Conservation (phyloP, 2,888 invertebrate genomes). For the Periphyllus acericola region DNA sequence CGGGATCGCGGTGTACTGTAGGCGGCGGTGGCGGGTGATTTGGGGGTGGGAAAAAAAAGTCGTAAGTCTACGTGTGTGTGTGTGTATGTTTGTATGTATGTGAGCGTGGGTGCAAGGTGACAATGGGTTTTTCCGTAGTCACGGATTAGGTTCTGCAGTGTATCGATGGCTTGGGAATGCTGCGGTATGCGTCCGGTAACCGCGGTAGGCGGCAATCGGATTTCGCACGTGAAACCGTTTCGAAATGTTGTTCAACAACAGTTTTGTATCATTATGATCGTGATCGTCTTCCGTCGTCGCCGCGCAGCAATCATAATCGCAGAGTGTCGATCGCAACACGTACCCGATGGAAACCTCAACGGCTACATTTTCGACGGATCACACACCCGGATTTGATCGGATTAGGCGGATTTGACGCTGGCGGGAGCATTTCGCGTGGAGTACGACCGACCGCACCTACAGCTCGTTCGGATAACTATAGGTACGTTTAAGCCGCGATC, state of each 20-base stretch:
- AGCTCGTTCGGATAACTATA: too few relatives aligned
- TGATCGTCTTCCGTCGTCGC: too few relatives aligned
- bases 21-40: background rate
- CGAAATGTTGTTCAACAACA: too few relatives aligned
- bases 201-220: background rate
- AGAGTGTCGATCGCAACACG: too few relatives aligned
- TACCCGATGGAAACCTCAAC: too few relatives aligned
- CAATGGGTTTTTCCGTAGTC: constrained; percentile 54
- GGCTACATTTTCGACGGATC: too few relatives aligned
- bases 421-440: background rate
- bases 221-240: background rate
- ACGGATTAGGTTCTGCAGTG: constrained; percentile 49
- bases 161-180: constrained; percentile 35
- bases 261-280: too few relatives aligned
- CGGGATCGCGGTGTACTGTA: background rate
- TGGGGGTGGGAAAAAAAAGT: background rate
- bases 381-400: too few relatives aligned
- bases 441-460: background rate
- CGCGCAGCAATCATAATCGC: too few relatives aligned
- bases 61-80: background rate
- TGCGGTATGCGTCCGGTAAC: background rate
- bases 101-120: constrained; percentile 8
- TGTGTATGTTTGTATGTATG: background rate
- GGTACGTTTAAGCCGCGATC: too few relatives aligned
- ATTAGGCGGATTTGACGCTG: background rate